A percentile compares a stretch with the other conserved stretches of the same genome.
Conservation (phyloP, 2,113 vertebrate species). For the Melanerpes aurifrons region DNA sequence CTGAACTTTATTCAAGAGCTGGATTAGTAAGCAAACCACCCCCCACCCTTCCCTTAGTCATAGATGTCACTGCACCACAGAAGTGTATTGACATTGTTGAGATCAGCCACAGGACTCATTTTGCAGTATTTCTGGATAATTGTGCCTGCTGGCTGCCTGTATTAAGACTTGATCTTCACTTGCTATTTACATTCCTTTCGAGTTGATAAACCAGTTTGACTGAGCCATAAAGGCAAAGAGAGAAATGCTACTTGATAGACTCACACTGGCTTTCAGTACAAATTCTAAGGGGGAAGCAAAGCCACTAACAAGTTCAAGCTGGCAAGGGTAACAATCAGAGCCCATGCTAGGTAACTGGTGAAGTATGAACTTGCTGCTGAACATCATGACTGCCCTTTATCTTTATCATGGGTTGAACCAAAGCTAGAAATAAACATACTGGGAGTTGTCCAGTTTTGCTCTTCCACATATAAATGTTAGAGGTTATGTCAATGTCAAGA, state of each 20-base stretch:
- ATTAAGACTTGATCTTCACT: conserved; percentile 15
- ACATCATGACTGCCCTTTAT: not conserved
- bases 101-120: conserved; percentile 15
- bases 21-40: conserved; percentile 14
- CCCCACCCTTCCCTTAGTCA: not conserved
- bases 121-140: conserved; percentile 34
- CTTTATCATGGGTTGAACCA: not conserved
- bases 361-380: conserved; percentile 11
- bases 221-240: conserved; percentile 28
- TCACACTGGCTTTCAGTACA: too few relatives aligned
- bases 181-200: conserved; percentile 54
- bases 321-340: conserved; percentile 23
- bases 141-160: conserved; percentile 40
- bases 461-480: not conserved
- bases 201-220: conserved; percentile 53
- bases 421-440: conserved; percentile 7
- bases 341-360: conserved; percentile 17
- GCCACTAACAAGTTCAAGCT: conserved; percentile 44
- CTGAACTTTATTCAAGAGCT: conserved; percentile 11
- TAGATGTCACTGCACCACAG: not conserved
- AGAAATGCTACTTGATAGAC: conserved; percentile 52
- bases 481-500: not conserved
- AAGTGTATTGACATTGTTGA: not conserved
- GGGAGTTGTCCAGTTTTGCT: not conserved
- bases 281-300: conserved; percentile 34